Conservation (phyloP, 2,113 vertebrate species). For the Aleadryas rufinucha region DNA sequence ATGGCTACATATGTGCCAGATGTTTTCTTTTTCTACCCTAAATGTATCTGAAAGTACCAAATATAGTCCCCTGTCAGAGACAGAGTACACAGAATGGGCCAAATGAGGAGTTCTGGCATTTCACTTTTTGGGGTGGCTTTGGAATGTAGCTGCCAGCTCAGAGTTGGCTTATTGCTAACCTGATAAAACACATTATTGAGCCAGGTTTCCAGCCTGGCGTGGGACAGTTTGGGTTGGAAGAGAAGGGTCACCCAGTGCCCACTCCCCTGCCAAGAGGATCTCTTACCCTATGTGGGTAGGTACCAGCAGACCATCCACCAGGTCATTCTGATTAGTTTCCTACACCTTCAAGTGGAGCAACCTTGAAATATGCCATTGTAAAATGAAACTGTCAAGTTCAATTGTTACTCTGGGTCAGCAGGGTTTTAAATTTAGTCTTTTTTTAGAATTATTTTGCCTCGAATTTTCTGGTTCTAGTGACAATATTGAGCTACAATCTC, state of each 20-base stretch:
- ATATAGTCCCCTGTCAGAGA: background rate
- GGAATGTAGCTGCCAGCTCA: background rate
- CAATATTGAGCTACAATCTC: background rate
- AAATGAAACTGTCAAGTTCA: background rate
- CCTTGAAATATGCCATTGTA: background rate
- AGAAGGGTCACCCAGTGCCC: background rate
- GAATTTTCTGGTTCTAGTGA: background rate
- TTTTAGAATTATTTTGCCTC: background rate
- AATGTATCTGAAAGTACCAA: background rate
- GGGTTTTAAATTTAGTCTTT: background rate
- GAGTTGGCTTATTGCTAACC: background rate
- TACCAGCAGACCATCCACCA: too few relatives aligned
- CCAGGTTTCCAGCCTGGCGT: background rate
- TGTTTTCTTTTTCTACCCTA: background rate
- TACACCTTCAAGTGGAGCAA: background rate
- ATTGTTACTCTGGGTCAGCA: background rate
- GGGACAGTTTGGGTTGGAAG: background rate
- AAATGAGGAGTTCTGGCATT: background rate
- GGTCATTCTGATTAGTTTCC: background rate
- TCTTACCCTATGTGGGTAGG: rapidly evolving
- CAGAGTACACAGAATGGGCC: background rate
- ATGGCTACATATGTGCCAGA: background rate
- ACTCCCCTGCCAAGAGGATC: background rate
- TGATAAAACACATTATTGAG: background rate
- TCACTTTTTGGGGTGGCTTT: background rate